phyloP scores from a whole-genome alignment of 2,888 invertebrate species.

The Lasioglossum leucozonium region DNA sequence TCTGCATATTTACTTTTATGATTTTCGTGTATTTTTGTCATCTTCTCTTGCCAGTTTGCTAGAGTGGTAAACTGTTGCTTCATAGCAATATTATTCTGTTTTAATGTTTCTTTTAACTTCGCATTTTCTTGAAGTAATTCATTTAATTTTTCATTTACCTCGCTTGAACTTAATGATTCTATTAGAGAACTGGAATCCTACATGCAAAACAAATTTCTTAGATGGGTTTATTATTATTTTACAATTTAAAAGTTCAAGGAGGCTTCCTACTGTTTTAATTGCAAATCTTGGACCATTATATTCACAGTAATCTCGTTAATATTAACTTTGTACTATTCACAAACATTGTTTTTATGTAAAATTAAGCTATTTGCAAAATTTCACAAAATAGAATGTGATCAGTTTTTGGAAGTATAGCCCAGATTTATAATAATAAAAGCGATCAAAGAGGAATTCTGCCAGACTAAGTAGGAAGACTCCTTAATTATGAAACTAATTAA shows the following conservation, averaged over 20 bases:
- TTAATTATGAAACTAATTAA: slow-evolving; percentile 2
- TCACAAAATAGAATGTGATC: no score
- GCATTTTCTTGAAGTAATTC: slow-evolving; percentile 87
- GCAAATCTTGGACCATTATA: neutral
- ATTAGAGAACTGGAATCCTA: slow-evolving; percentile 78
- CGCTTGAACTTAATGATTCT: slow-evolving; percentile 81
- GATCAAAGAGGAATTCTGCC: neutral
- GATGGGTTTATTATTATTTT: neutral
- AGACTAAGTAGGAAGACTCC: neutral
- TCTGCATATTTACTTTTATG: slow-evolving; percentile 89
- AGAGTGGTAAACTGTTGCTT: slow-evolving; percentile 88
- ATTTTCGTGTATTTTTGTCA: slow-evolving; percentile 87
- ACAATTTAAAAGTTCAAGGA: neutral
- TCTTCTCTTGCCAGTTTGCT: slow-evolving; percentile 88
- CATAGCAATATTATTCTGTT: slow-evolving; percentile 89
- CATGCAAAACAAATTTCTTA: slow-evolving; percentile 30
- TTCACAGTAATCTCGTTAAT: neutral
- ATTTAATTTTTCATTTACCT: slow-evolving; percentile 86
- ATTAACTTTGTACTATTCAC: no score
- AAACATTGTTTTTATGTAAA: no score
- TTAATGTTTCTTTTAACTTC: slow-evolving; percentile 87
- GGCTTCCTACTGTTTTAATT: neutral
- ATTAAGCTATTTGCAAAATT: no score
- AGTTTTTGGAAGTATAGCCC: no score
- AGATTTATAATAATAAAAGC: neutral